Base-by-base conservation (phyloP, 1,140 invertebrate genomes). In the Camponotus floridanus region DNA sequence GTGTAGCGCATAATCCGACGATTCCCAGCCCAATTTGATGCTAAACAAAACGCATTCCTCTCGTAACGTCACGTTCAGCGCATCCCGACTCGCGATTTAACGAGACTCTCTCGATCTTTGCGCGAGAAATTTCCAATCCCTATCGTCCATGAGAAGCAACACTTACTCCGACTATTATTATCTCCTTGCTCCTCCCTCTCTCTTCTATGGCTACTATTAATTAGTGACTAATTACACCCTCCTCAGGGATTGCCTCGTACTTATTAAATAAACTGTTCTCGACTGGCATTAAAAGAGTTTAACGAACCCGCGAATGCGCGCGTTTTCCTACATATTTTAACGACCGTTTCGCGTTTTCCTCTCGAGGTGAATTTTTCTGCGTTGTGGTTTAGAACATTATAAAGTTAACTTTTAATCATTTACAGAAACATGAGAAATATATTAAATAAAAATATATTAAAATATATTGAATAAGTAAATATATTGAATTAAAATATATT, bases 191-290 rank as follows among this genome's bases (percentile, higher is more conserved):
- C 11, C 59, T 4, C 15, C 5, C 48, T 15, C 26, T 42, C 26
- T 39, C 36, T 26, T 36, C 15, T 36, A 42, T 55, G 67, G 26
- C 15, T 61, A 79, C 70, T 87, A 89, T 89, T 90, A 90, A 89
- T 90, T 89, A 90, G 87, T 87, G 33, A 79, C 67, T 85, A 90
- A 90, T 90, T 89, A 80, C 45, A 48, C 33, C 67, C 36, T 55
- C 51, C 3, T 62, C 48, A 13, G 11, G 64, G n/a, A 83, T 76
- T 70, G 36, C n/a, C 11, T 33, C 2, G 42, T 45, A 59, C 59
- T 64, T 76, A 73, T 51, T 26, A 88, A 85, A 62, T 85, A 74
- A 80, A 89, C 85, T 70, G 86, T 59, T 62, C 59, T 64, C 61
- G 65, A 74, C 45, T 9, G 42, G 26, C 36, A 57, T 65, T 39